phyloP scores from a whole-genome alignment of 2,888 invertebrate species.

The Drosophila pseudotakahashii region DNA sequence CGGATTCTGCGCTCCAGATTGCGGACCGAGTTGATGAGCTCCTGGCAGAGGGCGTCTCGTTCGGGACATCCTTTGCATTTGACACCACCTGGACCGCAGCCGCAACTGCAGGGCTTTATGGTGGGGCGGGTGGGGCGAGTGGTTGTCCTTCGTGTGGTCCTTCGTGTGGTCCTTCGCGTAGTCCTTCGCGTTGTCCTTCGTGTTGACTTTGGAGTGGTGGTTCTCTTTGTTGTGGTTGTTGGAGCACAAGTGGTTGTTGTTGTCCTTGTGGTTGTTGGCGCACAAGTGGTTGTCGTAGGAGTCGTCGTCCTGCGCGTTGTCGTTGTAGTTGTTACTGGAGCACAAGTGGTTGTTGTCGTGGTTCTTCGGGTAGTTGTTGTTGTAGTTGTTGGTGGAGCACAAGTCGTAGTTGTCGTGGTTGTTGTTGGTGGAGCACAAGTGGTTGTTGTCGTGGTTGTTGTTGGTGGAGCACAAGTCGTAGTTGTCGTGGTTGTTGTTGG shows the following conservation, averaged over 20 bases:
- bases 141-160: neutral
- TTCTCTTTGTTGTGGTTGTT: neutral
- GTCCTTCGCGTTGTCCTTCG: neutral
- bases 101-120: neutral
- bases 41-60: neutral
- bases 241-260: neutral
- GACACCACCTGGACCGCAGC: constrained; percentile 9
- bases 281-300: neutral
- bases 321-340: neutral
- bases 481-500: neutral
- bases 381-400: neutral
- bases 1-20: neutral
- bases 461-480: no score
- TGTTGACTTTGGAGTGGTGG: neutral
- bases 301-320: neutral
- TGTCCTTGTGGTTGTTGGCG: neutral
- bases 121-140: neutral
- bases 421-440: neutral
- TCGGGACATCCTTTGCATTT: neutral
- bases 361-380: neutral
- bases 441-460: neutral
- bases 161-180: neutral
- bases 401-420: neutral
- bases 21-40: neutral
- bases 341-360: neutral